Percentiles rank a stretch among this genome's conserved stretches.
These are phyloP conservation scores for Abrostola tripartita DNA, from an alignment of 2,888 invertebrate genomes.

Conservation along the genomic window DNA sequence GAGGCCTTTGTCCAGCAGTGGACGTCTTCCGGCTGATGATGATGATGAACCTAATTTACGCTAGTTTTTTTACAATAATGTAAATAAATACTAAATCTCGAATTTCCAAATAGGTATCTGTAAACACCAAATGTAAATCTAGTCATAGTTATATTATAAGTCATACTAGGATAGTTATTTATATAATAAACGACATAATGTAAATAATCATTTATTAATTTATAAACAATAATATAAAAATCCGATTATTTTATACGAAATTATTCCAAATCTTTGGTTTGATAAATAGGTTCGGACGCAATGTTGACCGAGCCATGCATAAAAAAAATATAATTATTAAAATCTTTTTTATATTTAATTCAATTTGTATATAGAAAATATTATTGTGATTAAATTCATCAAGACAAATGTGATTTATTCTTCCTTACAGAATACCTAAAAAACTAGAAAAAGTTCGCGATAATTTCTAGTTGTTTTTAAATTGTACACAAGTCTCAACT, in stretches of 20 bases:
- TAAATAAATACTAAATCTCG: no score
- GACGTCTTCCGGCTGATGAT: no score
- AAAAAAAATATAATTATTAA: no score
- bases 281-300: neutral
- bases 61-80: no score
- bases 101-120: no score
- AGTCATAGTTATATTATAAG: constrained; percentile 55
- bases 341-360: no score
- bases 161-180: constrained; percentile 16
- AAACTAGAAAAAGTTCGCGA: no score
- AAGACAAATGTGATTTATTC: neutral
- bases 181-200: constrained; percentile 31
- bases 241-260: constrained; percentile 11
- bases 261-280: constrained; percentile 34
- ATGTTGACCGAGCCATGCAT: no score
- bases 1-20: no score
- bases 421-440: no score
- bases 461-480: neutral
- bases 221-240: constrained; percentile 29
- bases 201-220: constrained; percentile 23
- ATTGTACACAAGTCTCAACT: neutral
- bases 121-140: constrained; percentile 50
- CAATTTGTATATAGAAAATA: neutral
- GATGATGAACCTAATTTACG: no score
- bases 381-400: neutral